These are phyloP conservation scores for Myopa testacea DNA, from an alignment of 2,888 invertebrate genomes.

Conservation along the genomic window DNA sequence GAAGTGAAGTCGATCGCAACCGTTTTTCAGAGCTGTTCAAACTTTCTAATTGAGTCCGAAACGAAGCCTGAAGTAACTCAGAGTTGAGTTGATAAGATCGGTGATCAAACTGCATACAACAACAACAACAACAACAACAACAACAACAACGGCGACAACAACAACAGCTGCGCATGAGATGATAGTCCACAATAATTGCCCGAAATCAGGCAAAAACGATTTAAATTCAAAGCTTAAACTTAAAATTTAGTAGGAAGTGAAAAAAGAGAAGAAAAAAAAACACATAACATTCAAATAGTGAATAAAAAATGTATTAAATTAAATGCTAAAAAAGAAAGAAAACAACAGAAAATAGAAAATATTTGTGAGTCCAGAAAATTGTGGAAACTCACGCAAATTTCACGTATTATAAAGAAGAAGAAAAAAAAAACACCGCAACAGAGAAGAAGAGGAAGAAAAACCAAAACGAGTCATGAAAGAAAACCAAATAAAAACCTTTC, in stretches of 20 bases:
- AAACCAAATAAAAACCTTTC: background rate
- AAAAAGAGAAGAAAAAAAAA: background rate
- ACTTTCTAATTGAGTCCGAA: constrained; percentile 7
- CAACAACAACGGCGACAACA: background rate
- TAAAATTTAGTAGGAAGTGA: background rate
- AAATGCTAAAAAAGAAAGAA: background rate
- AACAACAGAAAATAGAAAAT: background rate
- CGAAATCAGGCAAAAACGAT: background rate
- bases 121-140: too few species aligned
- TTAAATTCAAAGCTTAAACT: background rate
- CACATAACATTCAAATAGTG: background rate
- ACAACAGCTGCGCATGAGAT: background rate
- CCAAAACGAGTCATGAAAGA: background rate
- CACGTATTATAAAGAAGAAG: background rate
- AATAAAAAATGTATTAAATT: background rate
- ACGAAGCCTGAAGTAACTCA: background rate
- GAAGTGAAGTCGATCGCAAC: background rate
- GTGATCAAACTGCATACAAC: too few species aligned
- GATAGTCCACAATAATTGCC: constrained; percentile 3
- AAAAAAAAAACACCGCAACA: background rate
- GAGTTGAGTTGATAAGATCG: constrained; percentile 7
- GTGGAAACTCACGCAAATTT: constrained; percentile 23
- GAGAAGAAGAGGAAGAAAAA: constrained; percentile 11
- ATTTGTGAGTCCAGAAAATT: constrained; percentile 3
- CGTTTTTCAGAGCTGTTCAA: background rate